Evolutionary conservation across 2,888 invertebrate genomes (phyloP).

Genomic region (Dicyrtomina minuta): DNA sequence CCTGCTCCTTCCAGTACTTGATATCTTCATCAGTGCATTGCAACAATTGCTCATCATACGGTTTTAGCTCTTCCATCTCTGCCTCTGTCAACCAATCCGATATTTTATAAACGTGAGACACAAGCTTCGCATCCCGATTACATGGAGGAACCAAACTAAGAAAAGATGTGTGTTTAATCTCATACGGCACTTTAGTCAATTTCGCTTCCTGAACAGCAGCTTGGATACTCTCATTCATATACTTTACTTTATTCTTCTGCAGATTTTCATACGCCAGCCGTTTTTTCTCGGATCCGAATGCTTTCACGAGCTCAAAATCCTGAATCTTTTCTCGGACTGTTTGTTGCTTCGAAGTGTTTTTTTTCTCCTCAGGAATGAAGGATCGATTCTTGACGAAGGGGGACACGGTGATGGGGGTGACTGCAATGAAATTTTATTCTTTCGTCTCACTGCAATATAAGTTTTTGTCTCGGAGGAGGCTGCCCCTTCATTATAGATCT

Average conservation of each 20-base stretch:
- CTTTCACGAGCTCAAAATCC: conserved; percentile 38
- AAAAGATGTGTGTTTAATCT: conserved; percentile 40
- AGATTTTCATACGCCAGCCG: conserved; percentile 40
- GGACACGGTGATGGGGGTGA: conserved; percentile 41
- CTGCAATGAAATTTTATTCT: conserved; percentile 43
- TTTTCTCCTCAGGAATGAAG: conserved; percentile 33
- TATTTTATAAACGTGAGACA: conserved; percentile 39
- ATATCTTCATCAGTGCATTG: conserved; percentile 28
- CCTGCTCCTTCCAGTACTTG: conserved; percentile 26
- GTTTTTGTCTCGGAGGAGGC: conserved; percentile 34
- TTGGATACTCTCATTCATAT: conserved; percentile 48
- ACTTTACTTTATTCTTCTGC: conserved; percentile 43
- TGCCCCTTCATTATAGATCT: conserved; percentile 1
- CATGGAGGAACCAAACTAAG: conserved; percentile 46
- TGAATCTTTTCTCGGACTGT: conserved; percentile 37
- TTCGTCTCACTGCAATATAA: conserved; percentile 40
- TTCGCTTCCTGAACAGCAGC: conserved; percentile 37
- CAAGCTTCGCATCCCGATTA: conserved; percentile 39
- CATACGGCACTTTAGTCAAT: conserved; percentile 30
- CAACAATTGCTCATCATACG: conserved; percentile 34
- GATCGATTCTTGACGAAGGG: conserved; percentile 40
- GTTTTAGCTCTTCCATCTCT: conserved; percentile 42
- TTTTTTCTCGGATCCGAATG: conserved; percentile 50
- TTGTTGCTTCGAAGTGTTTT: conserved; percentile 12
- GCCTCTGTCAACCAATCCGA: conserved; percentile 35